phyloP scores from a whole-genome alignment of 2,797 vertebrate species.

The Leucoraja ocellata region DNA sequence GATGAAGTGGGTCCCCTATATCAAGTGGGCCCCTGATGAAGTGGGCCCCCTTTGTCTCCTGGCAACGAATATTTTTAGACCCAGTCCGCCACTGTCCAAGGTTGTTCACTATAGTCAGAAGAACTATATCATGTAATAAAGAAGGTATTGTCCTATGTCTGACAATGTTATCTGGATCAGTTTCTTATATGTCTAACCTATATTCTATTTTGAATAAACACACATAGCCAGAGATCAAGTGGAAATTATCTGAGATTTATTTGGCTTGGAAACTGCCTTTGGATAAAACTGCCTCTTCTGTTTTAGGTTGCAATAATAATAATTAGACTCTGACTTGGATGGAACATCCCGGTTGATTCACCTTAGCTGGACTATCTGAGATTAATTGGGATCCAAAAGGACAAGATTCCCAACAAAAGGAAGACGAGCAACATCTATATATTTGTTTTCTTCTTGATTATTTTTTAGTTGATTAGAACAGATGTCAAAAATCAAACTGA shows the following conservation, averaged over 20 bases:
- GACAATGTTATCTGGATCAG: background rate
- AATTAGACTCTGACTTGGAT: too few relatives aligned
- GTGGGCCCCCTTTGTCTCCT: too few relatives aligned
- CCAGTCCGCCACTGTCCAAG: too few relatives aligned
- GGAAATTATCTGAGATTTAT: background rate
- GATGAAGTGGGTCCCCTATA: too few relatives aligned
- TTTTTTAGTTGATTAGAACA: background rate
- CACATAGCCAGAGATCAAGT: background rate
- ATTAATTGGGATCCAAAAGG: background rate
- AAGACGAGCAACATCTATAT: background rate
- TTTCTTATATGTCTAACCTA: background rate
- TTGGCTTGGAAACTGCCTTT: background rate
- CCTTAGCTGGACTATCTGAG: background rate
- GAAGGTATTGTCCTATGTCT: background rate
- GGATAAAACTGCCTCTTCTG: background rate
- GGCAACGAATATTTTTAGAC: too few relatives aligned
- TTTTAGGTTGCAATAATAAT: background rate
- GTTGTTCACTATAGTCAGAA: background rate
- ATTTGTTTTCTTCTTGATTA: background rate
- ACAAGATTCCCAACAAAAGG: background rate
- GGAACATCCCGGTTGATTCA: too few relatives aligned
- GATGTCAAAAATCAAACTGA: background rate
- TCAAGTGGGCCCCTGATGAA: too few relatives aligned
- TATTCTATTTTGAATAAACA: background rate
- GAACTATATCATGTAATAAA: background rate